Conservation (phyloP, 2,113 vertebrate genomes). For the Syngnathoides biaculeatus region DNA sequence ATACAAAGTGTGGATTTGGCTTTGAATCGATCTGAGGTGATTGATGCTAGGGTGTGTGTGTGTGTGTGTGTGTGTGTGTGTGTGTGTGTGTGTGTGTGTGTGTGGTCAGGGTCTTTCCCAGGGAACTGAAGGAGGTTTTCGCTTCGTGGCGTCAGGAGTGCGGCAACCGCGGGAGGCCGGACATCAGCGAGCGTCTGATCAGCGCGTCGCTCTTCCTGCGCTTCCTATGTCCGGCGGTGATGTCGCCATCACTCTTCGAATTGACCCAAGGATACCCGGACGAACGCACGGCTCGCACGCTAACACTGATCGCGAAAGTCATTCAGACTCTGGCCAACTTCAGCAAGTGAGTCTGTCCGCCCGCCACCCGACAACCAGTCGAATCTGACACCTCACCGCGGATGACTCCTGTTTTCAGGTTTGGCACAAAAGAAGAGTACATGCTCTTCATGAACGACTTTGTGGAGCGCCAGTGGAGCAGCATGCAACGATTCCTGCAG, state of each 20-base stretch:
- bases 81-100: neutral
- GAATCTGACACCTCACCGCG: neutral
- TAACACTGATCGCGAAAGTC: constrained; percentile 97
- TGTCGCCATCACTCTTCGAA: constrained; percentile 94
- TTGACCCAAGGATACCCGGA: constrained; percentile 95
- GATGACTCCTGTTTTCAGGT: constrained; percentile 66
- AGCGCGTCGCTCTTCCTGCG: constrained; percentile 95
- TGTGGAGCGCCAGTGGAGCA: constrained; percentile 93
- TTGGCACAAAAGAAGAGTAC: constrained; percentile 95
- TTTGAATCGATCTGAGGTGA: neutral
- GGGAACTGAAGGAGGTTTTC: constrained; percentile 96
- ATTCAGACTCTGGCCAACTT: constrained; percentile 98
- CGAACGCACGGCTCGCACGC: constrained; percentile 88
- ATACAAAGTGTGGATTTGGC: no score
- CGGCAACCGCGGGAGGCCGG: constrained; percentile 85
- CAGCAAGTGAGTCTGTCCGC: constrained; percentile 80
- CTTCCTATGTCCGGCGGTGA: constrained; percentile 96
- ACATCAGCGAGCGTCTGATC: constrained; percentile 96
- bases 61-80: neutral
- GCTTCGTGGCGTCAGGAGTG: constrained; percentile 96
- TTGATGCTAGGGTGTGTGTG: neutral
- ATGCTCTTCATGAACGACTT: constrained; percentile 99
- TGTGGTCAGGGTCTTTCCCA: constrained; percentile 78
- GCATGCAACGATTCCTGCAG: constrained; percentile 95
- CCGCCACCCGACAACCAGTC: neutral